Conservation (phyloP, 1,140 invertebrate species). For the Drosophila miranda region DNA sequence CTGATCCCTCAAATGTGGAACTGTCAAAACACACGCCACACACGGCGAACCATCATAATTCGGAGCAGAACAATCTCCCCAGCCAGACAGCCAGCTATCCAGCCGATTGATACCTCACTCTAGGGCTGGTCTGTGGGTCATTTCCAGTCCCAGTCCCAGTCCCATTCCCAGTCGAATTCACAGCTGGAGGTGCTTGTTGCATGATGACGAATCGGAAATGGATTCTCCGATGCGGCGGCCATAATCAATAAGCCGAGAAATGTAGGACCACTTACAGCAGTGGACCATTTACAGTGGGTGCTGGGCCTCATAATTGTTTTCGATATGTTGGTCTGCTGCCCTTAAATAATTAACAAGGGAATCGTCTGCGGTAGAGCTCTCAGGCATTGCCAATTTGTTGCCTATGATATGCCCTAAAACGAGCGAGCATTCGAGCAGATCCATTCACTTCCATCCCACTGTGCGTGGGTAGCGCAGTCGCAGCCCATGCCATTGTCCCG, state of each 20-base stretch:
- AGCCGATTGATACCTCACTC: constrained; percentile 50
- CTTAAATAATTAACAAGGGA: too few relatives aligned
- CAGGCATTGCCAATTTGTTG: too few relatives aligned
- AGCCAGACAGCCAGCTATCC: too few relatives aligned
- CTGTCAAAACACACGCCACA: constrained; percentile 56
- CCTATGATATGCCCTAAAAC: too few relatives aligned
- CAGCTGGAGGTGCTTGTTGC: constrained; percentile 42
- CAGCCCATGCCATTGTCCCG: constrained; percentile 29
- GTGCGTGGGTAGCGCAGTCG: constrained; percentile 13
- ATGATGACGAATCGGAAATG: constrained; percentile 78
- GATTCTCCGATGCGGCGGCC: constrained; percentile 51
- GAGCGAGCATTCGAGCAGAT: neutral
- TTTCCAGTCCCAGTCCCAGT: neutral
- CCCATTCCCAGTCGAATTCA: constrained; percentile 14
- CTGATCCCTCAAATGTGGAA: constrained; percentile 6
- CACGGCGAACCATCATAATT: constrained; percentile 52
- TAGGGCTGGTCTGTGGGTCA: constrained; percentile 1
- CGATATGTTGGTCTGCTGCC: too few relatives aligned
- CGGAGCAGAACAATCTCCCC: neutral
- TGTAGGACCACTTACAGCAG: constrained; percentile 51
- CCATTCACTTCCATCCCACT: constrained; percentile 12
- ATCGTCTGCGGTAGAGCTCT: too few relatives aligned
- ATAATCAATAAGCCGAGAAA: constrained; percentile 74
- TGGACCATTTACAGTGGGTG: constrained; percentile 9
- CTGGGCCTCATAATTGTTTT: too few relatives aligned